Evolutionary conservation across 2,113 vertebrate species (phyloP).

Genomic region (Erythrocebus patas): DNA sequence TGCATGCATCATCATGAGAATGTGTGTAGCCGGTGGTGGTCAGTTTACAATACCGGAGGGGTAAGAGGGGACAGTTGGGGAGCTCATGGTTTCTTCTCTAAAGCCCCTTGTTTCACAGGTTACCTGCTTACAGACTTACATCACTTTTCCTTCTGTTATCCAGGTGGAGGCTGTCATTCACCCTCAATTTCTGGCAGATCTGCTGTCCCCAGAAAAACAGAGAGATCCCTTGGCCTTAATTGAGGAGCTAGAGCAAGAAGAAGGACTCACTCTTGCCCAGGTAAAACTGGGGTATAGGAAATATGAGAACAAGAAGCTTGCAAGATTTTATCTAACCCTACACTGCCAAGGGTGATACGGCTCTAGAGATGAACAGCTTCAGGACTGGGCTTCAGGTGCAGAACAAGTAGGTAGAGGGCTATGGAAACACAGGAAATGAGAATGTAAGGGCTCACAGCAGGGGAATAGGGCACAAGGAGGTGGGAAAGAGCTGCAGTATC

Average conservation of each 20-base stretch:
- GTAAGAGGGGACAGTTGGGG: no score
- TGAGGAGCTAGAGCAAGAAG: slow-evolving; percentile 73
- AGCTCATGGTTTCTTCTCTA: not conserved
- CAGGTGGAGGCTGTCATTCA: slow-evolving; percentile 79
- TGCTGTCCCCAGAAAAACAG: slow-evolving; percentile 76
- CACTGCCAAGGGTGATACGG: not conserved
- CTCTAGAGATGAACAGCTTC: not conserved
- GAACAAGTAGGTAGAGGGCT: not conserved
- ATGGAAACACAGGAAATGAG: not conserved
- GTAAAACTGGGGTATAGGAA: slow-evolving; percentile 49
- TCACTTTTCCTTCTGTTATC: not conserved
- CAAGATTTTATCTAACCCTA: not conserved
- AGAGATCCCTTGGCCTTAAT: slow-evolving; percentile 69
- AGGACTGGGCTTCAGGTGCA: not conserved
- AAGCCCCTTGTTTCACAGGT: not conserved
- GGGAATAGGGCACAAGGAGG: not conserved
- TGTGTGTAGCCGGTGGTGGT: not conserved
- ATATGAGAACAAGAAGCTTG: not conserved
- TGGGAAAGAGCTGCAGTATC: not conserved
- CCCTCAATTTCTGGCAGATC: slow-evolving; percentile 66
- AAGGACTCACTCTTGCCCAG: slow-evolving; percentile 64
- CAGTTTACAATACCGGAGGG: not conserved
- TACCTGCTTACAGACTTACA: not conserved
- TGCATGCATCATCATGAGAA: not conserved
- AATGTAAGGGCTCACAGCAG: not conserved